Evolutionary conservation across 2,113 vertebrate species (phyloP).

Genomic region (Strix aluco): DNA sequence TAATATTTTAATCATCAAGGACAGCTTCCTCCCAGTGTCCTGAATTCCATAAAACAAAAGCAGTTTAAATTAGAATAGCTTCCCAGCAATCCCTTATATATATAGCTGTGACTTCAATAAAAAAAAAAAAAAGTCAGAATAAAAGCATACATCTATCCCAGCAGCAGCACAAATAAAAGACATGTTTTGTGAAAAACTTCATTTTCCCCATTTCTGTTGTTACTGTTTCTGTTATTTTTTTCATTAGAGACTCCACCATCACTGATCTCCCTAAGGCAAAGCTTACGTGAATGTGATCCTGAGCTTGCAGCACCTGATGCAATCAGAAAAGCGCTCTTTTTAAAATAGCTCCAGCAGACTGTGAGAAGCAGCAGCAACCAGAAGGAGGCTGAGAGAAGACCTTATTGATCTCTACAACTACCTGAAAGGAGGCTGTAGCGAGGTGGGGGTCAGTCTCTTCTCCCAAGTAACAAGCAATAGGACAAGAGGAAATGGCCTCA

Average conservation of each 20-base stretch:
- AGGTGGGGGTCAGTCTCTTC: background rate
- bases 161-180: background rate
- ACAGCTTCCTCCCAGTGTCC: background rate
- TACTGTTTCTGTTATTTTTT: background rate
- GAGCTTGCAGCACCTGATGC: background rate
- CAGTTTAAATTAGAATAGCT: conserved; percentile 39
- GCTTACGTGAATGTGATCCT: background rate
- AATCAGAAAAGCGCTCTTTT: background rate
- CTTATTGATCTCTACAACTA: accelerated
- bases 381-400: background rate
- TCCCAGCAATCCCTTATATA: background rate
- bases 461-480: background rate
- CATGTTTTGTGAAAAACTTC: background rate
- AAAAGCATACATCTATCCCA: background rate
- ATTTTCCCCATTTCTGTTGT: background rate
- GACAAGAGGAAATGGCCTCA: background rate
- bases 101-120: background rate
- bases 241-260: background rate
- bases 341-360: background rate
- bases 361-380: background rate
- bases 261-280: background rate
- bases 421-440: background rate
- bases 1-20: conserved; percentile 32
- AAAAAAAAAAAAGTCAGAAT: background rate
- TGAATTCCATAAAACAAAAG: conserved; percentile 1